Evolutionary conservation across 2,888 invertebrate species (phyloP), one percentile per base, ranked within the genome.

Genomic region (Eutolmus rufibarbis): DNA sequence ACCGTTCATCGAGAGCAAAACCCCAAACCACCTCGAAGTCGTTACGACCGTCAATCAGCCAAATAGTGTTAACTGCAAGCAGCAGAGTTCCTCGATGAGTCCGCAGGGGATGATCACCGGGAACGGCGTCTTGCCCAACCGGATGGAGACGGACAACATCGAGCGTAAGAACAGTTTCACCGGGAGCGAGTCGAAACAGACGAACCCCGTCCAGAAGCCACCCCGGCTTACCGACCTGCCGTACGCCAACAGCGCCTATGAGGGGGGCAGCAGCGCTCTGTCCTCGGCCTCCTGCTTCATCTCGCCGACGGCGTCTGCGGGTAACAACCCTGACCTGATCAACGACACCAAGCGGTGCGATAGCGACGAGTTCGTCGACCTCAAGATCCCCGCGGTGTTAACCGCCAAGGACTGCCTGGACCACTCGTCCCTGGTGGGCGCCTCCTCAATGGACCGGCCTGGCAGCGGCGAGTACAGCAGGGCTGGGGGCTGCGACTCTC

Each of bases 311-410:
- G 95, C 95, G 57, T 95, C 96, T 89, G 95, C 95, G 89, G 94
- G 95, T 90, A 97, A 97, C 90, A 97, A 97, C 92, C 97, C 97
- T 2, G 97, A 97, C 92, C 94, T 97, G 89, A 97, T 97, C 90
- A 96, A 96, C 90, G 97, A 97, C 91, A 97, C 97, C 5, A 94
- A 95, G 91, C 94, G 95, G 79, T 94, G 95, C 88, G 95, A 95
- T 88, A 94, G 93, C 88, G 93, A 93, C 23, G 94, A 94, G 88
- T 92, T 93, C 84, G 91, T 92, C 0, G 92, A 92, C 57, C 89
- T 92, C 2, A 91, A 91, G 66, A 90, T 92, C 40, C 91, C 92
- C 0, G 89, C 91, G 2, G 90, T 91, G 43, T 88, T 91, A 9
- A 93, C 93, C 88, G 93, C 94, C 7, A 93, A 34, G 93, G 93